Conservation (phyloP, 2,113 vertebrate genomes). For the Misgurnus anguillicaudatus region DNA sequence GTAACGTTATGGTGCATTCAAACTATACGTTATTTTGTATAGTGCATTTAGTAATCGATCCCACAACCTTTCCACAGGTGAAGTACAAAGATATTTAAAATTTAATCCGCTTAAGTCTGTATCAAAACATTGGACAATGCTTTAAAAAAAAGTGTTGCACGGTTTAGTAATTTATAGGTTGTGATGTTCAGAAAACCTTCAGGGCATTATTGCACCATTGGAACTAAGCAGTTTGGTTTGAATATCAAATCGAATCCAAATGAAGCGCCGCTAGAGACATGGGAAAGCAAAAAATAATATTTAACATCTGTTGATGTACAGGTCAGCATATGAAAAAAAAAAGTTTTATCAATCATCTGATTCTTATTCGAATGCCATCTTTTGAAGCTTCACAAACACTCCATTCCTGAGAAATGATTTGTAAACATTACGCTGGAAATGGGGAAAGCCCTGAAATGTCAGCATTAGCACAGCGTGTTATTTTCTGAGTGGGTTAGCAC, state of each 20-base stretch:
- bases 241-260: slow-evolving; percentile 30
- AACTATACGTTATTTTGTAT: too few species aligned
- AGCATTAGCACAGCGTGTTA: slow-evolving; percentile 41
- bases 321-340: neutral
- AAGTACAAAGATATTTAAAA: too few species aligned
- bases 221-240: slow-evolving; percentile 20
- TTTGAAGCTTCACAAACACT: neutral
- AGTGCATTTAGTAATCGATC: too few species aligned
- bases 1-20: too few species aligned
- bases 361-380: neutral
- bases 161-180: slow-evolving; percentile 1
- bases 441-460: slow-evolving; percentile 30
- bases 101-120: too few species aligned
- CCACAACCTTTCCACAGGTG: too few species aligned
- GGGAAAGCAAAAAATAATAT: neutral
- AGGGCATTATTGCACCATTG: neutral
- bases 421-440: slow-evolving; percentile 34
- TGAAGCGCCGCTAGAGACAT: neutral
- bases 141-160: neutral
- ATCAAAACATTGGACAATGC: neutral
- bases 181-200: neutral
- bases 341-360: too few species aligned
- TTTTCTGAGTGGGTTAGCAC: slow-evolving; percentile 38
- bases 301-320: slow-evolving; percentile 6
- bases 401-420: neutral